Evolutionary conservation across 2,888 invertebrate species (phyloP).

Genomic region (Papilio protenor): DNA sequence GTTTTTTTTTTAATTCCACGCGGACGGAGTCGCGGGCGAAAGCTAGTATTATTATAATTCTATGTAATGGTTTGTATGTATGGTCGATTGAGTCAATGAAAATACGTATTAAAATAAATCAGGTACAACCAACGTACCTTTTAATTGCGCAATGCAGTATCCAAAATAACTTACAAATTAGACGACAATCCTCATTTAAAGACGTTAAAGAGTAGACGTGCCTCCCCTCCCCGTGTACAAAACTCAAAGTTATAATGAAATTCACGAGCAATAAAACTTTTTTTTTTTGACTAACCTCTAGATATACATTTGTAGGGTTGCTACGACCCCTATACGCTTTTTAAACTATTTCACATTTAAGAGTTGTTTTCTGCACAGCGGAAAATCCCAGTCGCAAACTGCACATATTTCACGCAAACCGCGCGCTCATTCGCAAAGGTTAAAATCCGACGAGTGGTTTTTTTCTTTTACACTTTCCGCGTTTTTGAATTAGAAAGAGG

Average conservation of each 20-base stretch:
- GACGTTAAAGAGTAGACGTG: conserved; percentile 67
- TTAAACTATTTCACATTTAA: conserved; percentile 21
- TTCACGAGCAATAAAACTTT: conserved; percentile 84
- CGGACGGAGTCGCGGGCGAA: no score
- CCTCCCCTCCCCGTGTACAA: conserved; percentile 53
- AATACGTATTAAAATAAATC: background rate
- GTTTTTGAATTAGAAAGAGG: conserved; percentile 8
- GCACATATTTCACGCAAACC: conserved; percentile 30
- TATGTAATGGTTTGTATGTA: no score
- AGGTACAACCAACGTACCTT: background rate
- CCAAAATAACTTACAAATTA: conserved; percentile 78
- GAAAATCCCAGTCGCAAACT: conserved; percentile 26
- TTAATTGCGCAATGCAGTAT: conserved; percentile 55
- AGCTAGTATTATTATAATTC: no score
- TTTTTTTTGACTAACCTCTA: conserved; percentile 80
- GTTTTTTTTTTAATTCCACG: no score
- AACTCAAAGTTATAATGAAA: conserved; percentile 81
- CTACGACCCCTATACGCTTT: conserved; percentile 42
- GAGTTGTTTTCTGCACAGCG: conserved; percentile 27
- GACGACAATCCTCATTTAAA: conserved; percentile 81
- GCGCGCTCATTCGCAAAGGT: conserved; percentile 24
- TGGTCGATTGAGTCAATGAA: background rate
- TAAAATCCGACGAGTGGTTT: conserved; percentile 7
- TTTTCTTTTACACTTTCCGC: conserved; percentile 25
- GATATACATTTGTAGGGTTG: conserved; percentile 78